These are phyloP conservation scores for Lasioglossum marginatum DNA, from an alignment of 2,888 invertebrate species.

Conservation along the genomic window DNA sequence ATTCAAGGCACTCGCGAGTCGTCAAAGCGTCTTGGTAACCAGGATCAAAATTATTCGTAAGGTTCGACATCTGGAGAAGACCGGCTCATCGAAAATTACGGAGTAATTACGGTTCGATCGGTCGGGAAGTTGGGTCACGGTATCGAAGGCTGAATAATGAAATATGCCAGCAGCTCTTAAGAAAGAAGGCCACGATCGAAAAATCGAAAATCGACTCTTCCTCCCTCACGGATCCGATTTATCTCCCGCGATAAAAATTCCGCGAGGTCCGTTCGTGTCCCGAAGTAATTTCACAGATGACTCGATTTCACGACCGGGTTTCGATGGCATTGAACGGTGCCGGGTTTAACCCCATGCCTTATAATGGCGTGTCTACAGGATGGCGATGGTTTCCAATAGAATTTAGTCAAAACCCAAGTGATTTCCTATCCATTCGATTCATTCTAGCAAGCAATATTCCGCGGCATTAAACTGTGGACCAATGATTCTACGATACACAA, in stretches of 20 bases:
- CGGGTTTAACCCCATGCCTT: neutral
- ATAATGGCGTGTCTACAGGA: neutral
- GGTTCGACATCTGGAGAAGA: neutral
- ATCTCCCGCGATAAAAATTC: conserved; percentile 35
- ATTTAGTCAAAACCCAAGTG: neutral
- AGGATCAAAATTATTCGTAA: conserved; percentile 16
- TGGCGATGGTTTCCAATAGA: neutral
- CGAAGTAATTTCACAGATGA: conserved; percentile 53
- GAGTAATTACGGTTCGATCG: conserved; percentile 41
- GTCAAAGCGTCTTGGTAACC: conserved; percentile 3
- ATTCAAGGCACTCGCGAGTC: neutral
- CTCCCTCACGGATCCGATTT: neutral
- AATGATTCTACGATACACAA: neutral
- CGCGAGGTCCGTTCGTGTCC: conserved; percentile 16
- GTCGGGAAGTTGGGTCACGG: neutral
- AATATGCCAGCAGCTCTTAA: conserved; percentile 17
- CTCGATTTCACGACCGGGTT: conserved; percentile 41
- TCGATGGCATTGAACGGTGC: conserved; percentile 38
- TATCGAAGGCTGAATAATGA: conserved; percentile 19
- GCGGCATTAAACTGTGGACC: neutral
- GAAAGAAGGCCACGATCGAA: neutral
- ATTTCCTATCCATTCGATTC: neutral
- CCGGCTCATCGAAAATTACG: neutral
- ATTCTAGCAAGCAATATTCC: neutral
- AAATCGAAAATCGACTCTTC: conserved; percentile 35